phyloP scores from a whole-genome alignment of 2,113 vertebrate species.

The Epinephelus lanceolatus region DNA sequence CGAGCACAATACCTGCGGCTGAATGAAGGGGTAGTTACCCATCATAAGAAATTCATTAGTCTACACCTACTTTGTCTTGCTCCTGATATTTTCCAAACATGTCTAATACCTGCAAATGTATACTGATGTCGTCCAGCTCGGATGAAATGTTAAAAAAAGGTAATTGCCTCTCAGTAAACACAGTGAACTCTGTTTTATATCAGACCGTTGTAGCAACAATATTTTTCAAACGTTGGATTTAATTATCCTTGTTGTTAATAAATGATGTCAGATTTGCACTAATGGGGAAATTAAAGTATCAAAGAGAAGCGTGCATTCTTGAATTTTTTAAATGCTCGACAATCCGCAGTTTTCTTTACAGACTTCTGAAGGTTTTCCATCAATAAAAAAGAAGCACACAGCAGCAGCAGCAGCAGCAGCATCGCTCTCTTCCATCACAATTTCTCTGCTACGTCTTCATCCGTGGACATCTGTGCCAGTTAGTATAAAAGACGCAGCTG shows the following conservation, averaged over 20 bases:
- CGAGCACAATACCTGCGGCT: constrained; percentile 54
- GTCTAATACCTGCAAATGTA: constrained; percentile 44
- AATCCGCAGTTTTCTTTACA: constrained; percentile 16
- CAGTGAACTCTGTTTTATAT: constrained; percentile 8
- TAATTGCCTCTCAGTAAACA: constrained; percentile 15
- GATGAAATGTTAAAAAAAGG: constrained; percentile 29
- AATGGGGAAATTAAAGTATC: constrained; percentile 8
- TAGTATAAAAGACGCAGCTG: constrained; percentile 72
- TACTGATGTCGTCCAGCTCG: constrained; percentile 19
- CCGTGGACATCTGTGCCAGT: constrained; percentile 52
- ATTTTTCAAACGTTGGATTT: constrained; percentile 6
- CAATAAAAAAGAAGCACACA: not conserved
- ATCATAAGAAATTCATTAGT: constrained; percentile 70
- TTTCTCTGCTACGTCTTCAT: constrained; percentile 44
- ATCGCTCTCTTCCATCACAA: constrained; percentile 11
- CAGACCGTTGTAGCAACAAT: constrained; percentile 8
- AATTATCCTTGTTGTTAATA: not conserved
- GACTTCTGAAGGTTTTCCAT: not conserved
- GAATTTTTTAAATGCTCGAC: constrained; percentile 8
- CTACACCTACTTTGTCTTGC: constrained; percentile 32
- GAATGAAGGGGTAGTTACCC: constrained; percentile 67
- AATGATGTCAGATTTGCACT: not conserved
- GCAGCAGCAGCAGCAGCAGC: not conserved
- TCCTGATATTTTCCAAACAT: constrained; percentile 40
- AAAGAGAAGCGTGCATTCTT: not conserved